Percentiles rank a stretch among this genome's conserved stretches.
Evolutionary conservation across 2,797 vertebrate species (phyloP).

Genomic region (Sebastes matsubarae): DNA sequence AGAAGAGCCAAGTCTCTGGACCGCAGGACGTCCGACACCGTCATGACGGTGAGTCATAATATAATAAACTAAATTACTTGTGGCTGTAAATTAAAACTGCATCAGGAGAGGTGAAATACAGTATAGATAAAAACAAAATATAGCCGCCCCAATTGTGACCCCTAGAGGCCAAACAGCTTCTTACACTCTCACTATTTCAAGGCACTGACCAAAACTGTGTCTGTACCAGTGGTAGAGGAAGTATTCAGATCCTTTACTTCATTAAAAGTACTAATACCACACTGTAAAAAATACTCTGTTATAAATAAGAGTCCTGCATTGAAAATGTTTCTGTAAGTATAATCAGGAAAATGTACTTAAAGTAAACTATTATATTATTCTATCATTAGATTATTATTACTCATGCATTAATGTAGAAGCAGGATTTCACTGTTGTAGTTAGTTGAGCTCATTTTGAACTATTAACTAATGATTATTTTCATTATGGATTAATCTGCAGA

Average conservation of each 20-base stretch:
- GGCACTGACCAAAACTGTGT: neutral
- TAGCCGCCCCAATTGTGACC: neutral
- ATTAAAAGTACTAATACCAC: neutral
- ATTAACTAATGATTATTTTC: neutral
- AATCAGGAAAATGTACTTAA: neutral
- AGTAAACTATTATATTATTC: neutral
- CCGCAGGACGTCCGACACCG: conserved; percentile 58
- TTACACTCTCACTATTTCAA: neutral
- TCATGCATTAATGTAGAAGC: neutral
- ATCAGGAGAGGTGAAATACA: neutral
- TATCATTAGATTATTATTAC: neutral
- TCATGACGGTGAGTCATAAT: conserved; percentile 66
- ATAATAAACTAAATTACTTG: neutral
- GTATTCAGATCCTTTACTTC: neutral
- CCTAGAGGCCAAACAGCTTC: neutral
- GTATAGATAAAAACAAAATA: neutral
- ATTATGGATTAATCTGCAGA: neutral
- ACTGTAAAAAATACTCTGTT: neutral
- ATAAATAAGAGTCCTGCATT: neutral
- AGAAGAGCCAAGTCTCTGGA: conserved; percentile 73
- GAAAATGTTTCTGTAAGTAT: neutral
- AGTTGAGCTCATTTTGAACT: neutral
- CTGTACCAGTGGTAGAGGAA: neutral
- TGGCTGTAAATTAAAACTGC: neutral
- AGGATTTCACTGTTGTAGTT: neutral